Evolutionary conservation across 2,113 vertebrate genomes (phyloP).

Genomic region (Coturnix japonica): DNA sequence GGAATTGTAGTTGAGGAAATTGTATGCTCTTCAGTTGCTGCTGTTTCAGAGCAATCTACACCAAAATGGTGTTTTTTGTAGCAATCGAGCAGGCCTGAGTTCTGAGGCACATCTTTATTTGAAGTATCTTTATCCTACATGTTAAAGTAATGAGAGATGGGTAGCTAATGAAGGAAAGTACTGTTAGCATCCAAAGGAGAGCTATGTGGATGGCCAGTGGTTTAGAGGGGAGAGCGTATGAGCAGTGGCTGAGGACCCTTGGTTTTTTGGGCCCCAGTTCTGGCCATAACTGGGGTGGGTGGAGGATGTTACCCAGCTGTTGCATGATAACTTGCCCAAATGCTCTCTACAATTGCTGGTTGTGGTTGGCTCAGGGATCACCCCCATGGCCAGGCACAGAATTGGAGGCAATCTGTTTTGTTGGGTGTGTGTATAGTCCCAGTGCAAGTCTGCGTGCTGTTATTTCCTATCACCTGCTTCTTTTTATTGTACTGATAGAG

Average conservation of each 20-base stretch:
- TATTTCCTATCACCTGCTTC: background rate
- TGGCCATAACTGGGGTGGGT: background rate
- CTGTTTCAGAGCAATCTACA: background rate
- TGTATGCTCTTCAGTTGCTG: background rate
- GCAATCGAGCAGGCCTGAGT: background rate
- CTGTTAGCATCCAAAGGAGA: background rate
- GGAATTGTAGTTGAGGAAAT: constrained; percentile 25
- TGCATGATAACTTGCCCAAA: background rate
- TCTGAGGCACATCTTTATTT: background rate
- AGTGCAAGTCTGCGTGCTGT: background rate
- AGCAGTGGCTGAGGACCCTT: background rate
- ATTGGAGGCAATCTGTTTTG: background rate
- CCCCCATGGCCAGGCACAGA: background rate
- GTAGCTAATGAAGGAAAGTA: background rate
- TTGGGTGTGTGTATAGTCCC: background rate
- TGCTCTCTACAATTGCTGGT: background rate
- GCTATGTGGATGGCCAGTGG: too few species aligned
- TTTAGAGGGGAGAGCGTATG: background rate
- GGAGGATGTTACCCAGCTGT: background rate
- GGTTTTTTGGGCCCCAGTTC: background rate
- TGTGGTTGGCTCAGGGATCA: background rate
- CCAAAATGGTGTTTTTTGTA: background rate
- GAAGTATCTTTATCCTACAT: background rate
- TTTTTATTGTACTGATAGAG: background rate
- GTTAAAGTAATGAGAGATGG: background rate